Evolutionary conservation across 2,797 vertebrate genomes (phyloP).

Genomic region (Halcyon chelicuti): DNA sequence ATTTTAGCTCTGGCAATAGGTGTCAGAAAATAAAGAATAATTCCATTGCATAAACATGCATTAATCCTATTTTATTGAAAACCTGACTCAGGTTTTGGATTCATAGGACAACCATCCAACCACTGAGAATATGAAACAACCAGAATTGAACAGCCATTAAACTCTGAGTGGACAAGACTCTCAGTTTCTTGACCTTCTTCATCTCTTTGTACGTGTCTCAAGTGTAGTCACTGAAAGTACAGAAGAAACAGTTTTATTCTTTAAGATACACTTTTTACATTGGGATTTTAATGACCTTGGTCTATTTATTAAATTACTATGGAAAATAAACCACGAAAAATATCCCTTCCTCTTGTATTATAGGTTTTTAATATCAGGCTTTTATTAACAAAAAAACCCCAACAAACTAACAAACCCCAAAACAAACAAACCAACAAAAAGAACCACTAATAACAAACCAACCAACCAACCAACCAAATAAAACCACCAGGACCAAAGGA

Average conservation of each 20-base stretch:
- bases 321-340: neutral
- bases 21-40: neutral
- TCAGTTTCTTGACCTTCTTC: neutral
- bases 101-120: neutral
- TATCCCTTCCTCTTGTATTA: neutral
- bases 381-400: neutral
- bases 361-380: neutral
- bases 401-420: too few species aligned
- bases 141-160: neutral
- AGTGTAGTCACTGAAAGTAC: neutral
- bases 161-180: neutral
- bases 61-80: neutral
- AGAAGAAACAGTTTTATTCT: neutral
- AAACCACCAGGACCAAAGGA: neutral
- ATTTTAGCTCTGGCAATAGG: too few species aligned
- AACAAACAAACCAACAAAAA: neutral
- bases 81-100: neutral
- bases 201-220: neutral
- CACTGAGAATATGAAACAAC: neutral
- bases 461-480: too few species aligned
- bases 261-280: neutral
- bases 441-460: too few species aligned
- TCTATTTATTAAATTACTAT: neutral
- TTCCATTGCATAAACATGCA: neutral
- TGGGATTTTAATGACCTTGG: neutral